Conservation (phyloP, 2,113 vertebrate species). For the Sinocyclocheilus maitianheensis region DNA sequence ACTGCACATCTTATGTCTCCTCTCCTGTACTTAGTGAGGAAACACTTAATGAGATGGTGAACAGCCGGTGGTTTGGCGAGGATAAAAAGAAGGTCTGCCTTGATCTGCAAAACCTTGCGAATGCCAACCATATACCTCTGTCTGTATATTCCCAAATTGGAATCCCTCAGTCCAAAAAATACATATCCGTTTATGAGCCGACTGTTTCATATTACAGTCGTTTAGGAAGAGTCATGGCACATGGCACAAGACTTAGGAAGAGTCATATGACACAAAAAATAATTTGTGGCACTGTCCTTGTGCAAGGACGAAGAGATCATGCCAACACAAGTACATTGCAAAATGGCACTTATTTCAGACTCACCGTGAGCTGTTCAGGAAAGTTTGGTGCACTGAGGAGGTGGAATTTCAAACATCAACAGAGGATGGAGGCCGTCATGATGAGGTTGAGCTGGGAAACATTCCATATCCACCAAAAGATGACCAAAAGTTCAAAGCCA, state of each 20-base stretch:
- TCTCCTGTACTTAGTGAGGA: not conserved
- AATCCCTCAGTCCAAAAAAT: constrained; percentile 6
- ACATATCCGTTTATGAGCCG: constrained; percentile 32
- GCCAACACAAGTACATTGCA: constrained; percentile 25
- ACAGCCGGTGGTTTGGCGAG: constrained; percentile 3
- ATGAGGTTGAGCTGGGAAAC: constrained; percentile 3
- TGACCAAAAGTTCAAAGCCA: not conserved
- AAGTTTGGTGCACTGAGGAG: constrained; percentile 10
- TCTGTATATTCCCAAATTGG: constrained; percentile 24
- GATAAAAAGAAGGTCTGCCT: constrained; percentile 34
- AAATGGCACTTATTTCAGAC: constrained; percentile 37
- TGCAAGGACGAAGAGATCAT: constrained; percentile 22
- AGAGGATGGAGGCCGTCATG: not conserved
- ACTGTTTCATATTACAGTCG: constrained; percentile 36
- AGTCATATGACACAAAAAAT: constrained; percentile 1
- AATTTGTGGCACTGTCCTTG: constrained; percentile 42
- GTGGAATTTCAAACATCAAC: constrained; percentile 8
- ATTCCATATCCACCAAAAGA: not conserved
- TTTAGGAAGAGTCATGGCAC: constrained; percentile 26
- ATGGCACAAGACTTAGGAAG: no score
- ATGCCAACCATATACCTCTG: constrained; percentile 1
- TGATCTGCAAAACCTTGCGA: constrained; percentile 17
- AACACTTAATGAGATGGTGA: constrained; percentile 20
- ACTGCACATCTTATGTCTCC: constrained; percentile 14
- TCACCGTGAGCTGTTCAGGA: constrained; percentile 4